Evolutionary conservation across 1,140 invertebrate genomes (phyloP).

Genomic region (Nasonia giraulti): DNA sequence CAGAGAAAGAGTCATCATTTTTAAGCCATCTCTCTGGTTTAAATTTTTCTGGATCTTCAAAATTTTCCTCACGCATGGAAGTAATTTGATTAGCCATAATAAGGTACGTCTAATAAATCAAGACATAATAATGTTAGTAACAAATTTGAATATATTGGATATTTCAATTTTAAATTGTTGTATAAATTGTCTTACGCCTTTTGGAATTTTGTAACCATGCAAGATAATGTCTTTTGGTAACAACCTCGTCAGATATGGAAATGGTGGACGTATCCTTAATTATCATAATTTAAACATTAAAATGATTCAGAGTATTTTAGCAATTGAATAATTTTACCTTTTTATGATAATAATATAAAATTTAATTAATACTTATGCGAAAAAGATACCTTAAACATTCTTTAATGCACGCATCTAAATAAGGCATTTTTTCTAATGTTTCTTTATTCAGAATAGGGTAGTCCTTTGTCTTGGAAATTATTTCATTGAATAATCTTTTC

Average conservation of each 20-base stretch:
- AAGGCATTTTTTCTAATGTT: conserved; percentile 71
- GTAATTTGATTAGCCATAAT: conserved; percentile 83
- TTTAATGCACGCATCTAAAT: conserved; percentile 81
- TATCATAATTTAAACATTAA: neutral
- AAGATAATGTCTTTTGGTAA: conserved; percentile 80
- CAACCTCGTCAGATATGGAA: conserved; percentile 79
- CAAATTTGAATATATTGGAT: neutral
- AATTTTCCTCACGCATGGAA: conserved; percentile 80
- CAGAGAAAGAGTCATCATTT: conserved; percentile 65
- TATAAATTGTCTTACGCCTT: conserved; percentile 74
- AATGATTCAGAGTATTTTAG: neutral
- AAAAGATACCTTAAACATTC: conserved; percentile 77
- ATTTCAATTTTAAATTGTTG: conserved; percentile 2
- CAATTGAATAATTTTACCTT: neutral
- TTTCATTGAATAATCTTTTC: conserved; percentile 77
- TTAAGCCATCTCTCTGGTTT: conserved; percentile 82
- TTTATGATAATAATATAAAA: neutral
- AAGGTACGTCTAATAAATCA: conserved; percentile 78
- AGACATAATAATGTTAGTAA: conserved; percentile 38
- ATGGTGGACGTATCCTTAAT: conserved; percentile 77
- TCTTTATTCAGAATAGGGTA: conserved; percentile 59
- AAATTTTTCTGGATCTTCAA: conserved; percentile 81
- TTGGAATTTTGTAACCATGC: conserved; percentile 80
- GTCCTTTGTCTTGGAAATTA: conserved; percentile 66
- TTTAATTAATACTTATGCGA: neutral